Evolutionary conservation across 2,888 invertebrate species (phyloP).

Genomic region (Pharmacophagus antenor): DNA sequence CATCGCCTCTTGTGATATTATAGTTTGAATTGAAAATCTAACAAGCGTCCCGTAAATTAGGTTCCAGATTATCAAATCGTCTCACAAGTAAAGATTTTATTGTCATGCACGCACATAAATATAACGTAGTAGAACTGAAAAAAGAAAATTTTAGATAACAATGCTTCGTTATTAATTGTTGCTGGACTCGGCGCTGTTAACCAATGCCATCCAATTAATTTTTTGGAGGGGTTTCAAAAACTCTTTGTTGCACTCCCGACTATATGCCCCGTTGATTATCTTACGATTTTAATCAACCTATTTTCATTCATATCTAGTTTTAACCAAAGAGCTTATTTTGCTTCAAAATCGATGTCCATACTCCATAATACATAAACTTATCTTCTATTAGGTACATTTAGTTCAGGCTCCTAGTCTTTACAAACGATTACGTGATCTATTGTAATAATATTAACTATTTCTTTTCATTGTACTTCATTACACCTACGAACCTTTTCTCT

Average conservation of each 20-base stretch:
- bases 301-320: neutral
- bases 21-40: too few species aligned
- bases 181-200: neutral
- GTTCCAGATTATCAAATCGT: neutral
- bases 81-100: too few species aligned
- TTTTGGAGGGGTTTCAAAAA: neutral
- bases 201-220: constrained; percentile 2
- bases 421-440: neutral
- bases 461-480: neutral
- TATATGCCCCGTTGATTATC: too few species aligned
- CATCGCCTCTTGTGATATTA: too few species aligned
- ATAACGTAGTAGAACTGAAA: neutral
- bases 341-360: too few species aligned
- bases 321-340: neutral
- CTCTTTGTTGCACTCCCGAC: neutral
- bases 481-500: neutral
- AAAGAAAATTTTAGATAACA: constrained; percentile 1
- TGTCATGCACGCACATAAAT: too few species aligned
- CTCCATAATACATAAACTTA: too few species aligned
- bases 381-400: neutral
- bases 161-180: constrained; percentile 2
- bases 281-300: neutral
- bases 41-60: too few species aligned
- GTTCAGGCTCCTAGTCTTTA: neutral
- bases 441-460: too few species aligned